Evolutionary conservation across 2,113 vertebrate genomes (phyloP), one percentile per base, ranked within the genome.

Genomic region (Phrynocephalus versicolor): DNA sequence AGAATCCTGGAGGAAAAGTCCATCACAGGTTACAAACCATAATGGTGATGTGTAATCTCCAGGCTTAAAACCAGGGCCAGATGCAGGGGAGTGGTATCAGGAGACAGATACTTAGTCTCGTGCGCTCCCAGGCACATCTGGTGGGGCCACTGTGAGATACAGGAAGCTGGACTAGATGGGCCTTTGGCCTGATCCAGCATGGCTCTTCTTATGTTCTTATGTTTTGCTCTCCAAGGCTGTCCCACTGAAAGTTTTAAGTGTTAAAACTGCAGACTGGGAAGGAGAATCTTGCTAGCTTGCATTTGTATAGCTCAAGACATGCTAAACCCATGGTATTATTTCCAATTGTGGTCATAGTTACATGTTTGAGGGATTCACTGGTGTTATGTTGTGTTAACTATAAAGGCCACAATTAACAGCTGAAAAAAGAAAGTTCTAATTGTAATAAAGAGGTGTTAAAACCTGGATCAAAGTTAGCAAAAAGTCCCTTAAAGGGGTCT

Each of bases 361-460:
- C 62, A 64, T n/a, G 33, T 87, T 76, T 71, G 82, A 90, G 92
- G 82, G 88, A 37, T 88, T 88, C 89, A 89, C 89, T 70, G 87
- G 85, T 88, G 83, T 64, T 88, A 90, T 91, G 87, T 90, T 90
- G 84, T 30, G 69, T 7, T 27, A 27, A 9, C 23, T 27, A 30
- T 30, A 2, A 30, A 55, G 1, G 80, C 87, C 91, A 60, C 84
- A 51, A 57, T 89, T 71, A 41, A 87, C 1, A 65, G 65, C 80
- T 86, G 73, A 70, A 3, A 2, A 73, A 74, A 89, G 41, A 2
- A 45, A 87, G 70, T 23, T 60, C 19, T 37, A 19, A 25, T 23
- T 62, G 62, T 39, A 16, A 62, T 62, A 27, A 79, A 62, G 35
- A 37, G 23, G 12, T 25, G 16, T 81, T 67, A 51, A 58, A 1